Evolutionary conservation across 2,797 vertebrate species (phyloP), one percentile per base, ranked within the genome.

Genomic region (Poecilia velifera): DNA sequence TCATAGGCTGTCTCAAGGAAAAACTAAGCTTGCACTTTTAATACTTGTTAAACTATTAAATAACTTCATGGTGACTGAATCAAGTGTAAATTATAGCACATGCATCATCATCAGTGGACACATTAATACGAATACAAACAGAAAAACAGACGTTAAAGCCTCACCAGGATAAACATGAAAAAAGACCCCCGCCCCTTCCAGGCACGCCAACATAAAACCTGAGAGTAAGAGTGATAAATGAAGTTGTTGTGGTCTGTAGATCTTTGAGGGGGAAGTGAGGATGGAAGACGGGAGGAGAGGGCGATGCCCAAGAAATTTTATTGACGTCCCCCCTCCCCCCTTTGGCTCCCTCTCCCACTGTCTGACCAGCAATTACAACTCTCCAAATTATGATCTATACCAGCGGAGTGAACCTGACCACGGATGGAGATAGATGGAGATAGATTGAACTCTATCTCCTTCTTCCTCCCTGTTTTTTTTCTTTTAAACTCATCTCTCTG

Each of bases 381-480:
- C 92, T 91, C 93, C 93, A 96, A 96, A 96, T 96, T 94, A 96
- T 96, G 96, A 96, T 96, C 95, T 94, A 96, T 96, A 94, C 90
- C 83, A 84, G 91, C 87, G 79, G 92, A 93, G 91, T 89, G 90
- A 89, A 91, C 87, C 91, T 91, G 91, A 91, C 90, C 81, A 88
- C 79, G 89, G 93, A 95, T 95, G 94, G 93, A 95, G 91, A 89
- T 89, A 89, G 91, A 92, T 92, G 92, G 93, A 95, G 90, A 93
- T 89, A 83, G 89, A 94, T 95, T 92, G 90, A 93, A 85, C 90
- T 87, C 77, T 78, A 81, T 87, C 89, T 92, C 91, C 87, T 90
- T 81, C 75, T 86, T 87, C 79, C 84, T 74, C 45, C 47, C 77
- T 62, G 55, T 64, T 64, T 49, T 59, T 57, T 43, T 28, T 53